A percentile compares a stretch with the other conserved stretches of the same genome.
phyloP scores from a whole-genome alignment of 2,888 invertebrate genomes.

The Tachina fera region DNA sequence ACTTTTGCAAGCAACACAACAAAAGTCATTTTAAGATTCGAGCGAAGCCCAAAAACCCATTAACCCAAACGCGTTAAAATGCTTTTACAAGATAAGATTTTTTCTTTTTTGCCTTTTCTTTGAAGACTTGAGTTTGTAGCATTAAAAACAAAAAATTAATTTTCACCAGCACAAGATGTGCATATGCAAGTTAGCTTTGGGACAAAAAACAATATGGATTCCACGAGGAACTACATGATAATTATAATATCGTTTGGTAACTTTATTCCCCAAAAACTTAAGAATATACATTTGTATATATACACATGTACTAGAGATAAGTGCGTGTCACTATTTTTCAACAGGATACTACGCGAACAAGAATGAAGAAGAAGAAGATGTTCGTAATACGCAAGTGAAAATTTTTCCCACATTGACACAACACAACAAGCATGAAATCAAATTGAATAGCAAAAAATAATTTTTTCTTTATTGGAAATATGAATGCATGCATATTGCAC shows the following conservation, averaged over 20 bases:
- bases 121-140: slow-evolving; percentile 47
- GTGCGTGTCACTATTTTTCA: neutral
- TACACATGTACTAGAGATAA: slow-evolving; percentile 13
- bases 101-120: slow-evolving; percentile 20
- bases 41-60: slow-evolving; percentile 68
- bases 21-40: slow-evolving; percentile 47
- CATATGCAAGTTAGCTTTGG: neutral
- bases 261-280: slow-evolving; percentile 49
- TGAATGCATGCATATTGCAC: too few species aligned
- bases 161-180: slow-evolving; percentile 8
- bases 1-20: slow-evolving; percentile 31
- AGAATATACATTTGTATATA: neutral
- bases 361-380: too few species aligned
- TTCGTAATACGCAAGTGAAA: too few species aligned
- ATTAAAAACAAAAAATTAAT: slow-evolving; percentile 31
- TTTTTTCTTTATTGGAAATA: too few species aligned
- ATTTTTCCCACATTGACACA: too few species aligned
- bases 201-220: slow-evolving; percentile 35
- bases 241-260: slow-evolving; percentile 56
- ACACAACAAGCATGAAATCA: too few species aligned
- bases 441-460: too few species aligned
- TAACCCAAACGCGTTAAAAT: slow-evolving; percentile 65
- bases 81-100: slow-evolving; percentile 39
- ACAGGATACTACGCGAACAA: too few species aligned
- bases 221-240: slow-evolving; percentile 35